Conservation (phyloP, 1,140 invertebrate species). For the Drosophila nannoptera region DNA sequence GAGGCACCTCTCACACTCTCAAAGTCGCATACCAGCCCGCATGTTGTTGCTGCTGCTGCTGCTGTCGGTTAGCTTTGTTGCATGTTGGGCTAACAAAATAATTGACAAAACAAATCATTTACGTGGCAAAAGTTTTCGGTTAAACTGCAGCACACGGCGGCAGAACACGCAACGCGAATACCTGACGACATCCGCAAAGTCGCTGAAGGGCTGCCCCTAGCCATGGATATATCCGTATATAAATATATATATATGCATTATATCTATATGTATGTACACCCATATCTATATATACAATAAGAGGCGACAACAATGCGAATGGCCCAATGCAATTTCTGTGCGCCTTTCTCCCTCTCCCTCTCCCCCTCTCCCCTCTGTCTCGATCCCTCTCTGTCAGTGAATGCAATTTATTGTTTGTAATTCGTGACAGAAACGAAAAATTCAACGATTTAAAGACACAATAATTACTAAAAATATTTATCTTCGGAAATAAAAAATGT, state of each 20-base stretch:
- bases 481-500: too few species aligned
- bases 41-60: constrained; percentile 6
- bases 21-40: background rate
- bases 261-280: background rate
- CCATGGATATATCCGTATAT: background rate
- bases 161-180: constrained; percentile 63
- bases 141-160: constrained; percentile 62
- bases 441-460: constrained; percentile 4
- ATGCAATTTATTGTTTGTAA: background rate
- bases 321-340: constrained; percentile 15
- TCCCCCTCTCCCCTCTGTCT: background rate
- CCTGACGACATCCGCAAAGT: constrained; percentile 58
- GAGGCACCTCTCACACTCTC: constrained; percentile 21
- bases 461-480: background rate
- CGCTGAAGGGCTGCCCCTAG: background rate
- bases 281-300: background rate
- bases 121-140: constrained; percentile 70
- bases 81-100: constrained; percentile 75
- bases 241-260: constrained; percentile 55
- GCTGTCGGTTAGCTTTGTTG: constrained; percentile 41
- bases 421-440: constrained; percentile 2
- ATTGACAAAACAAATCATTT: constrained; percentile 79
- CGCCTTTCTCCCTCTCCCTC: background rate
- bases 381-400: background rate
- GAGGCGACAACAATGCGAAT: constrained; percentile 29